Conservation (phyloP, 2,113 vertebrate species). For the Nicator chloris region DNA sequence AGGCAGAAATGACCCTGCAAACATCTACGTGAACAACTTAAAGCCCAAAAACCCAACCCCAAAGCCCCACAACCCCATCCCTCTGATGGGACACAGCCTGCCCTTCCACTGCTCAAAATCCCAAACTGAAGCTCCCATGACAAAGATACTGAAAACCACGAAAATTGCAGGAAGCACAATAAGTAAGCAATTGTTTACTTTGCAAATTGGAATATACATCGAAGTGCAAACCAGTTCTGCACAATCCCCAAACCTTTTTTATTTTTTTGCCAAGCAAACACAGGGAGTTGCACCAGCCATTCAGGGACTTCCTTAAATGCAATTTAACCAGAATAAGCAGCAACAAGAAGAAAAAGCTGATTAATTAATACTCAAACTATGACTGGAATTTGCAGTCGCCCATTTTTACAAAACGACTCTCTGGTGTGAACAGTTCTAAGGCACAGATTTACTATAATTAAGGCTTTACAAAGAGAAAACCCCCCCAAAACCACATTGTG, state of each 20-base stretch:
- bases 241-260: neutral
- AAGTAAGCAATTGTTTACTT: neutral
- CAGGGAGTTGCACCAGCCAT: neutral
- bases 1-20: neutral
- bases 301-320: neutral
- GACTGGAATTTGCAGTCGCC: neutral
- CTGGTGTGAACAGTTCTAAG: neutral
- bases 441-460: neutral
- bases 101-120: neutral
- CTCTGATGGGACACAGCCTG: neutral
- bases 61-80: neutral
- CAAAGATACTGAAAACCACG: neutral
- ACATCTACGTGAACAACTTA: neutral
- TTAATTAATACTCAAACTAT: neutral
- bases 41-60: neutral
- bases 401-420: neutral
- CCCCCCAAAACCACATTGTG: neutral
- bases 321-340: neutral
- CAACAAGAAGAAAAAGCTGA: neutral
- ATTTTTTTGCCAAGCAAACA: neutral
- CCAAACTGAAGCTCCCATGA: neutral
- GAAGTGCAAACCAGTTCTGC: neutral
- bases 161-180: neutral
- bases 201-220: neutral
- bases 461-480: neutral